These are phyloP conservation scores for Poliocrania exsul DNA, from an alignment of 2,797 vertebrate species.

Conservation along the genomic window DNA sequence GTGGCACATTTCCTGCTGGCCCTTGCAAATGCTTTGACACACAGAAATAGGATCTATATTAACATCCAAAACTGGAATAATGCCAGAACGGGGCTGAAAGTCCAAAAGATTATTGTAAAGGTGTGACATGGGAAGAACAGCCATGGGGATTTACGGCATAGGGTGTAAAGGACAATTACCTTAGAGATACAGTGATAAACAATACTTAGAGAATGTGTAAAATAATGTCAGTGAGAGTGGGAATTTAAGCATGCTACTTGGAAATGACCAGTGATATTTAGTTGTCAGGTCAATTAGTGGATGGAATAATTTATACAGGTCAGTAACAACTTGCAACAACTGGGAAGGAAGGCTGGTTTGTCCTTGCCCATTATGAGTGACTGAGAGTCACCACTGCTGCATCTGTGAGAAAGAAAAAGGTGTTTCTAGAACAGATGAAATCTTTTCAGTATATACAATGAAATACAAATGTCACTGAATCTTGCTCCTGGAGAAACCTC, in stretches of 20 bases:
- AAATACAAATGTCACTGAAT: neutral
- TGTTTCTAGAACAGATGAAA: neutral
- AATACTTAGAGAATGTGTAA: neutral
- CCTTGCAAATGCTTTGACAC: neutral
- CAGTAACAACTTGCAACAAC: neutral
- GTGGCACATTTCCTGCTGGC: neutral
- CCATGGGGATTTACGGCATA: neutral
- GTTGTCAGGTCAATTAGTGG: neutral
- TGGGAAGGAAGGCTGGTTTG: neutral
- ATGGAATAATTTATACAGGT: neutral
- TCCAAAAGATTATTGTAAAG: neutral
- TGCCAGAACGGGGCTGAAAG: neutral
- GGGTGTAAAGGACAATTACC: neutral
- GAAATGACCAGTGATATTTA: neutral
- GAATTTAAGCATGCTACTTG: neutral
- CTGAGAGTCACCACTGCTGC: neutral
- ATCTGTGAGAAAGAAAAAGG: neutral
- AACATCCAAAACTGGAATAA: neutral
- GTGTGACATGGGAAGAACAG: neutral
- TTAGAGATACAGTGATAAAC: neutral
- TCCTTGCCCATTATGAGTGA: accelerated
- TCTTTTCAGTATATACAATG: neutral
- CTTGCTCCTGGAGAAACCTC: neutral
- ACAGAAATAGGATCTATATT: neutral
- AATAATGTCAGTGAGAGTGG: neutral